Evolutionary conservation across 2,113 vertebrate genomes (phyloP).

Genomic region (Gavialis gangeticus): DNA sequence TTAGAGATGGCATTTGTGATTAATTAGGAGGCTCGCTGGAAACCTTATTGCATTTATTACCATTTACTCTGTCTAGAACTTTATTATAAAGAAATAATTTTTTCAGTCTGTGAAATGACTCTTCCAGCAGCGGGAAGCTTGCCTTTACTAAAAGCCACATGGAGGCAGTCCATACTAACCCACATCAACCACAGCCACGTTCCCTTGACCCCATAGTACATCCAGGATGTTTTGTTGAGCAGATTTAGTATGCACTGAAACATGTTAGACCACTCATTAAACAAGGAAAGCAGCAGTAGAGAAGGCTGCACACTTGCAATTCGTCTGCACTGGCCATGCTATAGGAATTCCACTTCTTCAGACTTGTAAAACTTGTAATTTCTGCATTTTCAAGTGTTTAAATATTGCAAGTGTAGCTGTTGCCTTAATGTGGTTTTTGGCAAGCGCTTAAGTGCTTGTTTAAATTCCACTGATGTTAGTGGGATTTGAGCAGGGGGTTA

Average conservation of each 20-base stretch:
- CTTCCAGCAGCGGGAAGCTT: neutral
- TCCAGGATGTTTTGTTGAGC: neutral
- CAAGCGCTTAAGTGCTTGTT: neutral
- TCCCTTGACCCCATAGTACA: neutral
- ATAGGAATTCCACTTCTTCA: neutral
- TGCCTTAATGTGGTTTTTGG: neutral
- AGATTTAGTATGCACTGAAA: slow-evolving; percentile 6
- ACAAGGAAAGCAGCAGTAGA: neutral
- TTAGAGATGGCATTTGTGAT: neutral
- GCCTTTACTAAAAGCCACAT: neutral
- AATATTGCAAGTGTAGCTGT: neutral
- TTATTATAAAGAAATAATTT: neutral
- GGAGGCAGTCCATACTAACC: neutral
- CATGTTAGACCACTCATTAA: neutral
- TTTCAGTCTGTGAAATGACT: neutral
- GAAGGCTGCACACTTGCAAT: slow-evolving; percentile 13
- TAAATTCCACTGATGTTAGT: neutral
- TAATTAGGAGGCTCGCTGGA: neutral
- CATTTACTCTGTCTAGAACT: neutral
- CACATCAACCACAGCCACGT: neutral
- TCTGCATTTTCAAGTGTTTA: neutral
- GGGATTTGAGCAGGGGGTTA: neutral
- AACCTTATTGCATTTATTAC: neutral
- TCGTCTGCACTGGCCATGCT: neutral
- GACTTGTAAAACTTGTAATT: neutral